These are phyloP conservation scores for Oncorhynchus gorbuscha DNA, from an alignment of 2,113 vertebrate genomes.

Conservation along the genomic window DNA sequence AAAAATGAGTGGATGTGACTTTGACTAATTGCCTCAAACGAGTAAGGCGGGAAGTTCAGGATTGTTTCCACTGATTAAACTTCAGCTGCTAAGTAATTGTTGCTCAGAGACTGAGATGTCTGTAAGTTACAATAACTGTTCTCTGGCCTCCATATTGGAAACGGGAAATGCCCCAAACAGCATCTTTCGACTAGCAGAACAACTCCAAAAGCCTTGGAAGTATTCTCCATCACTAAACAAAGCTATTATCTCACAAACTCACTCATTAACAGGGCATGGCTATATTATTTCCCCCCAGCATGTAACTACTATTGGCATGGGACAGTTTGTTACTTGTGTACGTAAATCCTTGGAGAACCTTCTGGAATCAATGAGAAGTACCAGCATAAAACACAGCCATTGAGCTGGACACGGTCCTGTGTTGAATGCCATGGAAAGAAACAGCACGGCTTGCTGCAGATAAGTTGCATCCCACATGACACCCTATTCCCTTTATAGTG, in stretches of 20 bases:
- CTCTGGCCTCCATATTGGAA: background rate
- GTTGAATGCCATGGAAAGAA: constrained; percentile 7
- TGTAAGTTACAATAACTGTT: background rate
- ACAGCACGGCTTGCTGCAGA: background rate
- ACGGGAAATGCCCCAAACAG: background rate
- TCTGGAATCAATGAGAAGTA: constrained; percentile 51
- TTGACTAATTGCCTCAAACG: constrained; percentile 26
- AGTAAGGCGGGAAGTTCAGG: constrained; percentile 27
- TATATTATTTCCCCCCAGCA: constrained; percentile 20
- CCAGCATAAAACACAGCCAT: constrained; percentile 50
- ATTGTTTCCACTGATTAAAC: constrained; percentile 23
- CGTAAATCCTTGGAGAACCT: constrained; percentile 57
- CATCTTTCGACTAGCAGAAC: background rate
- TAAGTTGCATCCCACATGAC: background rate
- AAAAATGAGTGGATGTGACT: constrained; percentile 33
- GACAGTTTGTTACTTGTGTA: constrained; percentile 50
- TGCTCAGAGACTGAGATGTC: background rate
- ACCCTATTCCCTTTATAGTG: no score
- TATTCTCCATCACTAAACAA: constrained; percentile 21
- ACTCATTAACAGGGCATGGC: background rate
- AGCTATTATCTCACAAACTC: constrained; percentile 27
- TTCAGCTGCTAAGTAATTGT: constrained; percentile 9
- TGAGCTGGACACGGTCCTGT: constrained; percentile 17
- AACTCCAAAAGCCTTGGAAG: background rate
- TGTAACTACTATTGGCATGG: constrained; percentile 33